Evolutionary conservation across 2,113 vertebrate species (phyloP).

Genomic region (Gallinago jamesoni): DNA sequence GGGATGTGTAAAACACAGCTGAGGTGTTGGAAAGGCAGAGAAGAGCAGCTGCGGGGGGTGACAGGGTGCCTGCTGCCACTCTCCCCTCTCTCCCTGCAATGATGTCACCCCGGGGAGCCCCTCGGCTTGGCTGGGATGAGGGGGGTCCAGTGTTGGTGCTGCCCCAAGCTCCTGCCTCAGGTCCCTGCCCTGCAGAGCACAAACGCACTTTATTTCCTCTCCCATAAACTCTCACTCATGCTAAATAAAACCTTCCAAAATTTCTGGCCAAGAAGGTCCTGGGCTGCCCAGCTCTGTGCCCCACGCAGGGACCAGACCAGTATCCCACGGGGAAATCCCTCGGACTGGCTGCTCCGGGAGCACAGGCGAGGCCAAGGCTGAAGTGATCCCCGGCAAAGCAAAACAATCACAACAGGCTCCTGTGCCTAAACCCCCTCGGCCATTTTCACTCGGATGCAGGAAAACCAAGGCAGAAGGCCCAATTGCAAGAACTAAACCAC

Average conservation of each 20-base stretch:
- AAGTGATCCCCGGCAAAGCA: fast-evolving
- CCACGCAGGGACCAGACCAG: neutral
- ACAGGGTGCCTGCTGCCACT: neutral
- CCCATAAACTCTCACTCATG: neutral
- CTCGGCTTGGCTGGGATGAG: neutral
- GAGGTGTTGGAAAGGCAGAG: neutral
- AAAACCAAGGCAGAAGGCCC: neutral
- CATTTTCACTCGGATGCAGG: neutral
- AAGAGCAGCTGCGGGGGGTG: neutral
- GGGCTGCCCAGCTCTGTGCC: neutral
- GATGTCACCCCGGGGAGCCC: fast-evolving
- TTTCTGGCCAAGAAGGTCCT: neutral
- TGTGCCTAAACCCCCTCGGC: neutral
- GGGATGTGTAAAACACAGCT: neutral
- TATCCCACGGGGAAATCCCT: neutral
- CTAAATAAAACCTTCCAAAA: neutral
- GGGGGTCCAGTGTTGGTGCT: neutral
- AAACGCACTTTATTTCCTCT: neutral
- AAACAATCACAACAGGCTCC: neutral
- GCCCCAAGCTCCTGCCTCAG: neutral
- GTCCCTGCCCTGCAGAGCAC: fast-evolving
- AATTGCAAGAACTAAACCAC: neutral
- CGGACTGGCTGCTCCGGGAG: neutral
- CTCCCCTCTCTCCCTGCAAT: neutral
- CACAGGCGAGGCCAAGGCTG: neutral